Percentiles rank a stretch among this genome's conserved stretches.
Evolutionary conservation across 2,888 invertebrate species (phyloP).

Genomic region (Spodoptera picta): DNA sequence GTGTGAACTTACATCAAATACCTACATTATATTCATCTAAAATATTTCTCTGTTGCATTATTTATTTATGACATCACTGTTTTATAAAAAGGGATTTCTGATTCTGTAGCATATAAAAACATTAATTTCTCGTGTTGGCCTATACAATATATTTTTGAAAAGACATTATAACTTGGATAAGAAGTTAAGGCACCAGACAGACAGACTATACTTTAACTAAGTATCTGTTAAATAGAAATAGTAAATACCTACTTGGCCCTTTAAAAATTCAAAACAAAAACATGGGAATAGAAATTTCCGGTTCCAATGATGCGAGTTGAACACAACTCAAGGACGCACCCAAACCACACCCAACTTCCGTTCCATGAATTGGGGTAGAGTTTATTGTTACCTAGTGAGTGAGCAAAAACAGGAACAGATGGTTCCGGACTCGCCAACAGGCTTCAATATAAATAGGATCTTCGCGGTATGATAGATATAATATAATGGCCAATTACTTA

Average conservation of each 20-base stretch:
- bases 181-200: no score
- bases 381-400: constrained; percentile 65
- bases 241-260: background rate
- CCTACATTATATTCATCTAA: constrained; percentile 30
- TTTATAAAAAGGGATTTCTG: background rate
- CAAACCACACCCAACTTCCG: constrained; percentile 85
- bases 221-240: no score
- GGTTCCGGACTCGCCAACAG: constrained; percentile 48
- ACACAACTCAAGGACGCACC: constrained; percentile 84
- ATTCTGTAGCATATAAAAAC: no score
- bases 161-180: no score
- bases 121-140: no score
- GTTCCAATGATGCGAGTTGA: constrained; percentile 67
- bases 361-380: constrained; percentile 77
- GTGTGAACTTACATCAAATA: constrained; percentile 61
- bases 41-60: constrained; percentile 20
- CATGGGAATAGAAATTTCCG: constrained; percentile 74
- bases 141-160: no score
- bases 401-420: constrained; percentile 76
- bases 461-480: constrained; percentile 54
- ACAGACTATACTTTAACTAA: no score
- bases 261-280: constrained; percentile 58
- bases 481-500: constrained; percentile 70
- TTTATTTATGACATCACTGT: constrained; percentile 17
- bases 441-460: constrained; percentile 52